These are phyloP conservation scores for Odontophorus gujanensis DNA, from an alignment of 2,113 vertebrate genomes.

Conservation along the genomic window DNA sequence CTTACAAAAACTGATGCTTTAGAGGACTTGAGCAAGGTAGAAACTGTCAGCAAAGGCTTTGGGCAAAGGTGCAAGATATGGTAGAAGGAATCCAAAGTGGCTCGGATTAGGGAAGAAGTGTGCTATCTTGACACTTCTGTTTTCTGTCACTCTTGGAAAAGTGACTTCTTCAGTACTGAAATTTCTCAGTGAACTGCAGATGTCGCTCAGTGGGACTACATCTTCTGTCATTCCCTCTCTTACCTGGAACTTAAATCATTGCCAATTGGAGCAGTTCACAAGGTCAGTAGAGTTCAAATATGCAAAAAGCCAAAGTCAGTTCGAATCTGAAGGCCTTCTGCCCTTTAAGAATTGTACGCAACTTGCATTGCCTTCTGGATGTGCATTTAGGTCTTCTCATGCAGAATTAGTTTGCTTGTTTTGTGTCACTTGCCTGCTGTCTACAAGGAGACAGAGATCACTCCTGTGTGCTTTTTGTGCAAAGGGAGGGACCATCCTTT, in stretches of 20 bases:
- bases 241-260: background rate
- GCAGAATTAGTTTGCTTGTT: background rate
- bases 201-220: background rate
- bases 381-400: background rate
- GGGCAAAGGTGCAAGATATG: accelerated
- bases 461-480: background rate
- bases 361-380: background rate
- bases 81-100: background rate
- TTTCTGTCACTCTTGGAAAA: background rate
- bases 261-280: background rate
- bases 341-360: background rate
- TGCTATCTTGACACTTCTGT: background rate
- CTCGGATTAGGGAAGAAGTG: background rate
- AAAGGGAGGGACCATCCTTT: background rate
- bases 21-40: background rate
- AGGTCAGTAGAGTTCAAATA: background rate
- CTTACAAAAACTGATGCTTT: background rate
- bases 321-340: background rate
- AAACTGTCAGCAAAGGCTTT: background rate
- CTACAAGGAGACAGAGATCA: too few relatives aligned
- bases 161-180: background rate
- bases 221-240: background rate
- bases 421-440: background rate
- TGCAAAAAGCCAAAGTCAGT: background rate
- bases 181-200: background rate